Percentiles rank a stretch among this genome's conserved stretches.
phyloP scores from a whole-genome alignment of 2,888 invertebrate species.

The Drosophila engyochracea region DNA sequence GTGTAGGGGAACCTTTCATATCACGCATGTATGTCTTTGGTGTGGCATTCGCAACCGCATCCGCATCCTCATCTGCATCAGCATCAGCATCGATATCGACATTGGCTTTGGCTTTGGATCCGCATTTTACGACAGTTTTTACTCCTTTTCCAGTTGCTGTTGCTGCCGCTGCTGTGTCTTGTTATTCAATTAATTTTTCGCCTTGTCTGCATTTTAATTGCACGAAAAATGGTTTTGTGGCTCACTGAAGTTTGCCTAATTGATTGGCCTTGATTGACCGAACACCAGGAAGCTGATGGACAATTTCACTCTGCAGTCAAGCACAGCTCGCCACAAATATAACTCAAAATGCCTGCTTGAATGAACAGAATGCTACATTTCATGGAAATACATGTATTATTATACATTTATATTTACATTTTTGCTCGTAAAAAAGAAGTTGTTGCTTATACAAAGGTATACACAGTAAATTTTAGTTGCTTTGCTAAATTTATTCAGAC shows the following conservation, averaged over 20 bases:
- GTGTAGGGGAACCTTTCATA: slow-evolving; percentile 12
- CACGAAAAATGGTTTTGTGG: slow-evolving; percentile 62
- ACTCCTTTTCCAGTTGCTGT: slow-evolving; percentile 15
- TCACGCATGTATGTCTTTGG: slow-evolving; percentile 35
- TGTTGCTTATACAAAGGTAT: neutral
- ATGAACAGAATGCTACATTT: neutral
- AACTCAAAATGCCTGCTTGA: neutral
- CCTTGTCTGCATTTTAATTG: slow-evolving; percentile 68
- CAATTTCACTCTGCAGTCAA: neutral
- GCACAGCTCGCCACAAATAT: slow-evolving; percentile 1
- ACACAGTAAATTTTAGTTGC: neutral
- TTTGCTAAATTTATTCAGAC: slow-evolving; percentile 22
- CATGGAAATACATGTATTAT: neutral
- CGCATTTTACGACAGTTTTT: slow-evolving; percentile 67
- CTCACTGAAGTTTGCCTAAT: slow-evolving; percentile 37
- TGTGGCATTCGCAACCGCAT: slow-evolving; percentile 24
- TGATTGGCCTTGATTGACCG: slow-evolving; percentile 46
- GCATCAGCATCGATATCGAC: slow-evolving; percentile 27
- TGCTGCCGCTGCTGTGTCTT: slow-evolving; percentile 41
- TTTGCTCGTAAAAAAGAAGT: neutral
- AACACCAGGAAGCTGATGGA: slow-evolving; percentile 13
- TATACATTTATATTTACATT: neutral
- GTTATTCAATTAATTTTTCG: slow-evolving; percentile 76
- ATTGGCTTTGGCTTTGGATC: slow-evolving; percentile 26
- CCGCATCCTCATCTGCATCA: slow-evolving; percentile 17